phyloP scores from a whole-genome alignment of 2,113 vertebrate species.

The Pluvialis apricaria region DNA sequence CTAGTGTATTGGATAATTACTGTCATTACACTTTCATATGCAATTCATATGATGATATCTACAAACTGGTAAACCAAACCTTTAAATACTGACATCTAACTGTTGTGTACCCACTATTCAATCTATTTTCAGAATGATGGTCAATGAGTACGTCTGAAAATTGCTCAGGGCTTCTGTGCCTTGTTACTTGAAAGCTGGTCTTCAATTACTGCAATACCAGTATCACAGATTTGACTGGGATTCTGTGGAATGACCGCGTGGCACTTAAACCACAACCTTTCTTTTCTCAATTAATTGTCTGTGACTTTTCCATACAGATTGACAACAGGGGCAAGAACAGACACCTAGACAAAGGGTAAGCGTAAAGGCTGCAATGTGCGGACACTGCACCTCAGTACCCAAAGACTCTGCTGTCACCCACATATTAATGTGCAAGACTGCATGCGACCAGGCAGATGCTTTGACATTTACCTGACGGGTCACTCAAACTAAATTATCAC shows the following conservation, averaged over 20 bases:
- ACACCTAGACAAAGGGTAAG: too few relatives aligned
- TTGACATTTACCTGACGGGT: not conserved
- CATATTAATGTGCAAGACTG: not conserved
- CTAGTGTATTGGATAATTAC: not conserved
- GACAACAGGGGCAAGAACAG: not conserved
- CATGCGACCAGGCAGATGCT: not conserved
- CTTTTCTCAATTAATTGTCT: not conserved
- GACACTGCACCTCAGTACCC: not conserved
- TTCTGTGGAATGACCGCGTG: not conserved
- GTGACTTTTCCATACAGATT: not conserved
- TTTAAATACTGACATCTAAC: not conserved
- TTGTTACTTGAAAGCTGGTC: not conserved
- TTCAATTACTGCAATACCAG: not conserved
- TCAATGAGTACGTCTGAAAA: not conserved
- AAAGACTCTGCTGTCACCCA: not conserved
- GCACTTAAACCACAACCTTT: not conserved
- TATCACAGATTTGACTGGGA: not conserved
- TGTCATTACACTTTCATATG: not conserved
- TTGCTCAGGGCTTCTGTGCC: not conserved
- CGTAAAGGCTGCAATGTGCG: not conserved
- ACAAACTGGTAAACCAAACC: not conserved
- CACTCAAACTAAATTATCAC: not conserved
- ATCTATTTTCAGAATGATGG: not conserved
- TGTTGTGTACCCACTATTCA: not conserved
- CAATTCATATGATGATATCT: not conserved